phyloP scores from a whole-genome alignment of 2,888 invertebrate species.

The Philopedon plagiatum region DNA sequence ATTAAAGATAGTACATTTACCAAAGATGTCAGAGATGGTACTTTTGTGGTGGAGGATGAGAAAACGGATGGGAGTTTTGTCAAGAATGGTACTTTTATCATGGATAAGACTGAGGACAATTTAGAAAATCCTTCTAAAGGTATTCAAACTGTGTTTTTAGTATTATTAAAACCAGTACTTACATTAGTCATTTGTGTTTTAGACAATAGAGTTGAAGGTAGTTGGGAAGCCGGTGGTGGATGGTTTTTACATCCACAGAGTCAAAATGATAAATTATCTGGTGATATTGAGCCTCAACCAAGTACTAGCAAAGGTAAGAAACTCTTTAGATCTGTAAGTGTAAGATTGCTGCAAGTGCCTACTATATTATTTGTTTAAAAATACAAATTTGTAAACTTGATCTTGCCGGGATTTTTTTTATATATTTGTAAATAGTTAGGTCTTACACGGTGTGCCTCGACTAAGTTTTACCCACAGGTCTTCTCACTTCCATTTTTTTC shows the following conservation, averaged over 20 bases:
- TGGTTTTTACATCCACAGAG: slow-evolving; percentile 69
- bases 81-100: slow-evolving; percentile 27
- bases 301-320: slow-evolving; percentile 37
- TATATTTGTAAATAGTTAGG: too few relatives aligned
- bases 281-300: slow-evolving; percentile 58
- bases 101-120: neutral
- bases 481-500: too few relatives aligned
- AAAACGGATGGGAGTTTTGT: slow-evolving; percentile 5
- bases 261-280: slow-evolving; percentile 60
- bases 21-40: slow-evolving; percentile 37
- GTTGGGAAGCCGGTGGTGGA: slow-evolving; percentile 60
- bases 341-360: too few relatives aligned
- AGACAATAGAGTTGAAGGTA: slow-evolving; percentile 14
- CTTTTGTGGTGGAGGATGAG: slow-evolving; percentile 37
- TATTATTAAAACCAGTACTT: neutral
- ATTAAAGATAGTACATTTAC: slow-evolving; percentile 35
- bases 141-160: neutral
- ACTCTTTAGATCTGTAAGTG: too few relatives aligned
- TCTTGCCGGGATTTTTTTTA: too few relatives aligned
- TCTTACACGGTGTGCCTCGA: too few relatives aligned
- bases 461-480: too few relatives aligned
- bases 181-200: neutral
- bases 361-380: neutral
- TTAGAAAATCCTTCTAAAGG: neutral
- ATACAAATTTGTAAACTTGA: too few relatives aligned